Evolutionary conservation across 2,797 vertebrate genomes (phyloP).

Genomic region (Scolopax rusticola): DNA sequence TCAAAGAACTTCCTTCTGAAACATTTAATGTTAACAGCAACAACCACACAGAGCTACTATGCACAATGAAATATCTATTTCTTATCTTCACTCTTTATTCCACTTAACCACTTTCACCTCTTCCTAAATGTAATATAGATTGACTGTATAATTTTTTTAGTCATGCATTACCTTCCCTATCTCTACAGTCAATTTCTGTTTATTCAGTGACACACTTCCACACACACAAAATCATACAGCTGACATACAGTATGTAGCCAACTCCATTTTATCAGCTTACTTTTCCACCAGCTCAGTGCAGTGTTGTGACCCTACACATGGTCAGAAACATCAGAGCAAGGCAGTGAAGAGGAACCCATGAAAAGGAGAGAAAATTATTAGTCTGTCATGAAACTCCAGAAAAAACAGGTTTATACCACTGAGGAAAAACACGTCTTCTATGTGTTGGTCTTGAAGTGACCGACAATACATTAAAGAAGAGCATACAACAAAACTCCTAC

Average conservation of each 20-base stretch:
- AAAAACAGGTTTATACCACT: background rate
- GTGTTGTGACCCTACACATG: background rate
- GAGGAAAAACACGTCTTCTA: background rate
- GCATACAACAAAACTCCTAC: background rate
- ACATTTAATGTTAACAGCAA: background rate
- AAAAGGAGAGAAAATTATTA: background rate
- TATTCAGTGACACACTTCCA: background rate
- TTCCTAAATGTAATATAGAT: background rate
- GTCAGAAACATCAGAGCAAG: background rate
- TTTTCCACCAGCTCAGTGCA: background rate
- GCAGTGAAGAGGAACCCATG: background rate
- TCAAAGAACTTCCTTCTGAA: background rate
- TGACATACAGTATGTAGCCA: background rate
- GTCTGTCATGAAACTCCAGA: background rate
- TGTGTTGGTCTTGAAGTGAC: background rate
- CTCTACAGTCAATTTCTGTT: background rate
- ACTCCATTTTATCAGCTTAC: background rate
- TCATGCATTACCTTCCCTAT: background rate
- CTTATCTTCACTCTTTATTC: background rate
- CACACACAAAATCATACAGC: background rate
- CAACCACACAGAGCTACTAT: background rate
- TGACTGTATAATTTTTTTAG: background rate
- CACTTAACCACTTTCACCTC: background rate
- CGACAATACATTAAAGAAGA: background rate
- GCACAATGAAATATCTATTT: background rate